phyloP scores from a whole-genome alignment of 2,797 vertebrate species.

The Luscinia luscinia region DNA sequence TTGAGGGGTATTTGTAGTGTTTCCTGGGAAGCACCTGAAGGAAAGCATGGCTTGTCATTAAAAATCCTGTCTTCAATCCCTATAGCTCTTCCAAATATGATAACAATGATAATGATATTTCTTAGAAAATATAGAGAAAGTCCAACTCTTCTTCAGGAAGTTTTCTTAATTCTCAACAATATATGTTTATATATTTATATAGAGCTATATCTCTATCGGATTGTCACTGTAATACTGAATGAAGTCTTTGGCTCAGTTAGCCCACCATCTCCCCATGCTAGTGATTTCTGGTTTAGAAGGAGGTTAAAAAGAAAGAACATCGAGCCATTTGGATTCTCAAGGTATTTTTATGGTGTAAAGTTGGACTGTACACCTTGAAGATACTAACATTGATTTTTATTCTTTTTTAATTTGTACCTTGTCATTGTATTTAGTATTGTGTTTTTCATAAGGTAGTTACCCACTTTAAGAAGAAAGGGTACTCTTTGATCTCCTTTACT shows the following conservation, averaged over 20 bases:
- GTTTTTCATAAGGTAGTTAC: neutral
- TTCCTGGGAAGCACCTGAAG: neutral
- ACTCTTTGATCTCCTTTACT: neutral
- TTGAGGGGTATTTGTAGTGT: neutral
- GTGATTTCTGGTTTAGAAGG: neutral
- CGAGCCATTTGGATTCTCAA: neutral
- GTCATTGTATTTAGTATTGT: neutral
- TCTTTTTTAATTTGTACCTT: neutral
- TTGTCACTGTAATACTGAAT: neutral
- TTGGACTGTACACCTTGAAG: neutral
- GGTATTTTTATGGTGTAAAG: neutral
- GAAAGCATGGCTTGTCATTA: neutral
- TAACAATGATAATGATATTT: neutral
- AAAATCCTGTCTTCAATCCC: neutral
- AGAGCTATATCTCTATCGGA: neutral
- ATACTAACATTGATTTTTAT: neutral
- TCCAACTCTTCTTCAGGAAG: neutral
- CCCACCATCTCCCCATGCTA: neutral
- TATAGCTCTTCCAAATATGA: neutral
- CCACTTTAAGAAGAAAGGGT: neutral
- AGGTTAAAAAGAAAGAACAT: neutral
- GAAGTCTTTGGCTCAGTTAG: neutral
- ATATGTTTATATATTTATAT: too few species aligned
- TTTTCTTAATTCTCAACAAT: neutral
- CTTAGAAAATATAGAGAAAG: neutral